A percentile compares a stretch with the other conserved stretches of the same genome.
Conservation (phyloP, 2,888 invertebrate species). For the Cheilosia grossa region DNA sequence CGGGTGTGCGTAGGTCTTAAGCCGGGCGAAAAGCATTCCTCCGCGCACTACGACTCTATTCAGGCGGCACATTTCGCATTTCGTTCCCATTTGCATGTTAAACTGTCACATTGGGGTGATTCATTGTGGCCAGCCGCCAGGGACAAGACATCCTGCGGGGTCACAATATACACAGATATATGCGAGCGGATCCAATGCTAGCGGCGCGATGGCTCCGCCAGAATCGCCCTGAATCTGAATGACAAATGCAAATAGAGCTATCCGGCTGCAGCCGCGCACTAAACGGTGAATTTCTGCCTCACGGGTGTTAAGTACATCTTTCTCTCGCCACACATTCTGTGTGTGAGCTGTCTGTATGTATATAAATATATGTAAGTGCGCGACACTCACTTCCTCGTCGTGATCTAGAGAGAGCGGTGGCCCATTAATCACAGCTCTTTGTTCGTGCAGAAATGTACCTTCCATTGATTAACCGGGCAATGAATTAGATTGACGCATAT, state of each 20-base stretch:
- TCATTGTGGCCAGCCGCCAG: conserved; percentile 65
- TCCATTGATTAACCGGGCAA: conserved; percentile 49
- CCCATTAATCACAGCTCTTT: conserved; percentile 67
- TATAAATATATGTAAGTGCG: neutral
- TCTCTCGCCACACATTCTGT: conserved; percentile 20
- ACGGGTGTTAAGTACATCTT: conserved; percentile 72
- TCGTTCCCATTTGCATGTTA: conserved; percentile 76
- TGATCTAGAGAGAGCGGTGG: conserved; percentile 30
- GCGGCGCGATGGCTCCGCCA: conserved; percentile 11
- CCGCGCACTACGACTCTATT: conserved; percentile 59
- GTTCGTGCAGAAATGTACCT: conserved; percentile 47
- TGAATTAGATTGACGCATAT: conserved; percentile 69
- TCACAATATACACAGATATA: conserved; percentile 27
- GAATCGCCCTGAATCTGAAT: conserved; percentile 49
- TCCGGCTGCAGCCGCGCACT: conserved; percentile 39
- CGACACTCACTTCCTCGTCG: conserved; percentile 56
- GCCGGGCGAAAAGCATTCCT: conserved; percentile 44
- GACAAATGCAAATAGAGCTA: conserved; percentile 74
- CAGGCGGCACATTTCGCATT: conserved; percentile 63
- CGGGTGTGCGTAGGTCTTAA: conserved; percentile 61
- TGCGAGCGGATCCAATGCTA: conserved; percentile 16
- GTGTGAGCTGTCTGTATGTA: neutral
- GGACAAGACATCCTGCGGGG: conserved; percentile 71
- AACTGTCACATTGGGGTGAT: conserved; percentile 76
- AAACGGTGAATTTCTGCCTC: conserved; percentile 73